A percentile compares a stretch with the other conserved stretches of the same genome.
Conservation (phyloP, 2,888 invertebrate species). For the Scaptomyza caliginosa region DNA sequence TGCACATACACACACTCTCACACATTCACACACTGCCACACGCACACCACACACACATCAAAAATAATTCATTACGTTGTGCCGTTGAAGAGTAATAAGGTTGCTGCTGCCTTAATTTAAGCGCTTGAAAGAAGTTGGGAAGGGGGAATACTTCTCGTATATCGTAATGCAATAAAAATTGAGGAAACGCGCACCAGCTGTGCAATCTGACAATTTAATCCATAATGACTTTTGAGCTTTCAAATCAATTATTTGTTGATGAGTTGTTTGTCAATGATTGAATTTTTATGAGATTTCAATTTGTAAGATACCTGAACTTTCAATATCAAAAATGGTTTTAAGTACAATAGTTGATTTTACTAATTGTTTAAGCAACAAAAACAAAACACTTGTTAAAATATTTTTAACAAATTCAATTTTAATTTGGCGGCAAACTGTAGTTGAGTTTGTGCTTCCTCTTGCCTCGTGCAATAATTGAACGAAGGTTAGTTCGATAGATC, state of each 20-base stretch:
- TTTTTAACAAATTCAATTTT: not conserved
- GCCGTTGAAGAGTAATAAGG: constrained; percentile 49
- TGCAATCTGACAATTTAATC: constrained; percentile 22
- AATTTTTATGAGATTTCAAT: not conserved
- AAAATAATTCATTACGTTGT: constrained; percentile 16
- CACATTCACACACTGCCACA: not conserved
- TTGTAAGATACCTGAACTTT: no score
- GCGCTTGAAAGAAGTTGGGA: constrained; percentile 35
- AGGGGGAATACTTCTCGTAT: constrained; percentile 15
- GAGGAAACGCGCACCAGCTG: constrained; percentile 25
- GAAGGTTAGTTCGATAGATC: constrained; percentile 11
- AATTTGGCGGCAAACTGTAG: constrained; percentile 5
- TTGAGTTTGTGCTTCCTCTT: not conserved
- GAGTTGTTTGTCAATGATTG: not conserved
- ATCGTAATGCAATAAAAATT: constrained; percentile 27
- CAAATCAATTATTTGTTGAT: constrained; percentile 10
- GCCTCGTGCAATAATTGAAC: constrained; percentile 10
- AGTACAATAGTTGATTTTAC: no score
- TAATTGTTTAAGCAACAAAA: no score
- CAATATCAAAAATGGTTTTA: not conserved
- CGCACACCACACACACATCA: no score
- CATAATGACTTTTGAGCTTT: constrained; percentile 6
- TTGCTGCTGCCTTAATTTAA: constrained; percentile 64
- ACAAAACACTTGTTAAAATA: not conserved
- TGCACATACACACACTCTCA: constrained; percentile 20